Conservation (phyloP, 2,113 vertebrate species). For the Spilogale gracilis region DNA sequence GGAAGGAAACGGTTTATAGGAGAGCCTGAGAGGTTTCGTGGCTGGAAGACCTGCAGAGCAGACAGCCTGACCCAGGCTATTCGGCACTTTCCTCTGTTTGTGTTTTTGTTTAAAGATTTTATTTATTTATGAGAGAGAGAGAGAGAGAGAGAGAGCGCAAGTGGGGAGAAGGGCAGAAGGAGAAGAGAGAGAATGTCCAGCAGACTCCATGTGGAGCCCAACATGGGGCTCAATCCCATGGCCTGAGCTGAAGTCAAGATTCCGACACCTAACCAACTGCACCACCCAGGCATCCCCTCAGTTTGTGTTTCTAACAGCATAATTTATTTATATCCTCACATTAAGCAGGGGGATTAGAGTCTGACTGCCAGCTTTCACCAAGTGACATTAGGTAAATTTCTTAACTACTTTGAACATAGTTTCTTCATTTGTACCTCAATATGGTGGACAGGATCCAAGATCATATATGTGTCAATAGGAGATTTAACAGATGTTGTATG, state of each 20-base stretch:
- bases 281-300: not conserved
- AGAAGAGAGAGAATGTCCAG: not conserved
- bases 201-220: not conserved
- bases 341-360: not conserved
- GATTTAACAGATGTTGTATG: not conserved
- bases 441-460: not conserved
- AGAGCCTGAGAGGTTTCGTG: not conserved
- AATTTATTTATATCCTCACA: not conserved
- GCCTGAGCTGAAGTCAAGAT: not conserved
- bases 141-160: not conserved
- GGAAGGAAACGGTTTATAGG: not conserved
- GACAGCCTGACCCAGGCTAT: not conserved
- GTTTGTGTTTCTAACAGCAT: not conserved
- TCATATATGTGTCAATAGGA: not conserved
- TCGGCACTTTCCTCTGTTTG: not conserved
- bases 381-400: not conserved
- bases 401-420: slow-evolving; percentile 12
- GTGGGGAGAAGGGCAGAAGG: not conserved
- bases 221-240: not conserved
- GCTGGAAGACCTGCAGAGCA: not conserved
- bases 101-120: not conserved
- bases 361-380: not conserved
- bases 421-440: not conserved
- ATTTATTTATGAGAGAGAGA: not conserved
- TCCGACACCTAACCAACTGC: not conserved